Base-by-base conservation (phyloP, 2,797 vertebrate genomes). In the Emydoidea blandingii region DNA sequence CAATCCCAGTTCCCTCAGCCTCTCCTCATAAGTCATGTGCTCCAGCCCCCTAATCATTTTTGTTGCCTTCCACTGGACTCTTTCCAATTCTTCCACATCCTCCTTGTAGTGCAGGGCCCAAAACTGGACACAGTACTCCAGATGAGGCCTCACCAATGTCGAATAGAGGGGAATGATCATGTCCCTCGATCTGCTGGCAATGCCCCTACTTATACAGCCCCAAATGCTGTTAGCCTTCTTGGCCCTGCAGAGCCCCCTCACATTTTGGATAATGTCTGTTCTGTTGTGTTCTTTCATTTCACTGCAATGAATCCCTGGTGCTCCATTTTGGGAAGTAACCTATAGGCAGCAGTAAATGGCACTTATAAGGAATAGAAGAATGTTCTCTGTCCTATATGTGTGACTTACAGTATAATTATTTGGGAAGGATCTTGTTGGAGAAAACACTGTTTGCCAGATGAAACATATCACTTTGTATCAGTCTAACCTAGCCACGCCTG, bases 261-360 rank as follows among this genome's bases (percentile, higher is more conserved):
- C 34, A 21, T 41, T 81, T 52, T 79, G 19, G 76, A 59, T 83
- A 91, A 94, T 88, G 41, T n/a, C 41, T 50, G 1, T 56, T 85
- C 72, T 91, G 85, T 23, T 89, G 21, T 82, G 89, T 92, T 94
- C 8, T 93, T 95, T 91, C 47, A 80, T 95, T 95, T 88, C 79
- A 53, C 27, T 21, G 2, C 27, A 15, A 81, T 50, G 50, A 93
- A 72, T 41, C 29, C 4, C 25, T 6, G 4, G 86, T 80, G 8
- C 37, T 90, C 53, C 47, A 50, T 90, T 80, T 85, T 82, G 47
- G 50, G 44, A 84, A 90, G 44, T 27, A 90, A 49, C 23, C 93
- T 62, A 21, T 50, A 82, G 47, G 72, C 21, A 84, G 49, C 47
- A 94, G 74, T 92, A 86, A 92, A 92, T 44, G 11, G 14, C 14